phyloP scores from a whole-genome alignment of 2,797 vertebrate species.

The Meriones psammophilus region DNA sequence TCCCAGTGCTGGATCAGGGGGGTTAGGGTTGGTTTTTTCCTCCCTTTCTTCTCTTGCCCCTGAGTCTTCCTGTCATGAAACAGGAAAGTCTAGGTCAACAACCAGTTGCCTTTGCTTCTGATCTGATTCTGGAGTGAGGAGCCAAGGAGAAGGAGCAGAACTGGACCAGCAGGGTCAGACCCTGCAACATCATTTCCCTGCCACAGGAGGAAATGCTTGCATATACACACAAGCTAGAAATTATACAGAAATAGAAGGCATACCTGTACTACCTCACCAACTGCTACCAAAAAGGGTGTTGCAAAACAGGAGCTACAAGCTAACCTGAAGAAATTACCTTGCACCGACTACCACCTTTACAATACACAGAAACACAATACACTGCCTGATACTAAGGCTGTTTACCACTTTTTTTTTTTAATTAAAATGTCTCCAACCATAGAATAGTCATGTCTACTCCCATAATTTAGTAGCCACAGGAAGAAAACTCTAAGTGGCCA shows the following conservation, averaged over 20 bases:
- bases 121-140: conserved; percentile 35
- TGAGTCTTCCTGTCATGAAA: conserved; percentile 9
- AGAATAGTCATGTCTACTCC: conserved; percentile 36
- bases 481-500: conserved; percentile 8
- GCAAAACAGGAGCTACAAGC: conserved; percentile 6
- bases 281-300: not conserved
- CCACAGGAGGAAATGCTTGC: conserved; percentile 10
- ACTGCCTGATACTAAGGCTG: not conserved
- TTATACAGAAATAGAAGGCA: not conserved
- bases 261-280: not conserved
- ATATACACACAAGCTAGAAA: not conserved
- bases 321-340: conserved; percentile 3
- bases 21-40: conserved; percentile 4
- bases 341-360: not conserved
- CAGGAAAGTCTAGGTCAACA: conserved; percentile 58
- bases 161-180: not conserved
- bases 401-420: conserved; percentile 8
- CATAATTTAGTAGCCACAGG: conserved; percentile 18
- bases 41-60: not conserved
- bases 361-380: conserved; percentile 21
- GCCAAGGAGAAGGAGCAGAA: not conserved
- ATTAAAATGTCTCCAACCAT: not conserved
- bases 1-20: not conserved
- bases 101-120: conserved; percentile 45
- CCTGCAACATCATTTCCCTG: not conserved